phyloP scores from a whole-genome alignment of 2,113 vertebrate genomes.

The Oostethus manadensis region DNA sequence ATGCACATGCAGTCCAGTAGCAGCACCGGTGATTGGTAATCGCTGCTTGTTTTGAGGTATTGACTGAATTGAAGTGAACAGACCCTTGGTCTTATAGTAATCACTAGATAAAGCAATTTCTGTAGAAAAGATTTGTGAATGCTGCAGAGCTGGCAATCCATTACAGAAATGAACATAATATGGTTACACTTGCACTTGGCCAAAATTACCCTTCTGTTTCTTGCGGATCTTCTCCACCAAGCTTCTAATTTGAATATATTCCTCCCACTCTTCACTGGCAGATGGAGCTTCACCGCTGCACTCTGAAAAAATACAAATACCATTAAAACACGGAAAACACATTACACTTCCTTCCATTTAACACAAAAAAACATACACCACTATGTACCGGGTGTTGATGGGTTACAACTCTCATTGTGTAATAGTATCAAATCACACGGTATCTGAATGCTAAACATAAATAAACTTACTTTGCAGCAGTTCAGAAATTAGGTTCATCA shows the following conservation, averaged over 20 bases:
- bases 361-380: not conserved
- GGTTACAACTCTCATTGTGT: not conserved
- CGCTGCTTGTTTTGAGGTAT: too few species aligned
- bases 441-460: not conserved
- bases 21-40: too few species aligned
- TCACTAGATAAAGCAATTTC: too few species aligned
- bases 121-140: too few species aligned
- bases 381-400: not conserved
- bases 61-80: too few species aligned
- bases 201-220: conserved; percentile 88
- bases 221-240: conserved; percentile 96
- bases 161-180: too few species aligned
- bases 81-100: too few species aligned
- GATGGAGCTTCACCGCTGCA: conserved; percentile 87
- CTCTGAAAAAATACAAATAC: conserved; percentile 65
- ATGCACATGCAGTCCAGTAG: too few species aligned
- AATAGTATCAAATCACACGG: not conserved
- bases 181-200: too few species aligned
- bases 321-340: not conserved
- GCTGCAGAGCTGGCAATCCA: too few species aligned
- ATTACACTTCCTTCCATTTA: not conserved
- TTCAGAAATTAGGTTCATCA: conserved; percentile 88
- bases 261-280: conserved; percentile 94
- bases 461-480: conserved; percentile 86
- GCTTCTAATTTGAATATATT: conserved; percentile 87